Conservation (phyloP, 1,140 invertebrate species). For the Diuraphis noxia region DNA sequence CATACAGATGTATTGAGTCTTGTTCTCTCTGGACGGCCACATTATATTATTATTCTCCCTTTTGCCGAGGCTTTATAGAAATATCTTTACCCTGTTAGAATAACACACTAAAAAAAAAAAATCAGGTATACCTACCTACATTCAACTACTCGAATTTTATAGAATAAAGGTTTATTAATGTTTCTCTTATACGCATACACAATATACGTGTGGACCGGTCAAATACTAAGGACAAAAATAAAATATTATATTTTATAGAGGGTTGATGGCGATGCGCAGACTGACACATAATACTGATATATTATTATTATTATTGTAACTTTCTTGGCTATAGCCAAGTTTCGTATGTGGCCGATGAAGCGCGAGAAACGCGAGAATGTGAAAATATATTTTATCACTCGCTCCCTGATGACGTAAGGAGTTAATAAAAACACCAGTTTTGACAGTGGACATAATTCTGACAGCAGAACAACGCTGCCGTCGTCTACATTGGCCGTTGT, state of each 20-base stretch:
- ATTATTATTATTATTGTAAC: neutral
- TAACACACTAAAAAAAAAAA: slow-evolving; percentile 5
- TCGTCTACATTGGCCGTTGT: neutral
- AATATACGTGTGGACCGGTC: neutral
- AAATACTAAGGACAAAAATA: neutral
- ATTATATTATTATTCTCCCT: neutral
- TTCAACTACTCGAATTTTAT: neutral
- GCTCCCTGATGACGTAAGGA: slow-evolving; percentile 4
- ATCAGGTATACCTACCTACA: slow-evolving; percentile 33
- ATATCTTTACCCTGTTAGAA: slow-evolving; percentile 18
- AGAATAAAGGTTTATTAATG: neutral
- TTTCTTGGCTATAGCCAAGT: neutral
- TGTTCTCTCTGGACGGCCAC: slow-evolving; percentile 11
- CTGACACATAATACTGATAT: neutral
- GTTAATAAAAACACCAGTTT: slow-evolving; percentile 41
- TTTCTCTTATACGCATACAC: neutral
- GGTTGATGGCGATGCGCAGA: neutral
- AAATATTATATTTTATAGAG: neutral
- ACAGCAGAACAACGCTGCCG: neutral
- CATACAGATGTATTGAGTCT: slow-evolving; percentile 11
- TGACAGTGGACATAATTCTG: slow-evolving; percentile 8
- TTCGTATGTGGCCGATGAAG: neutral
- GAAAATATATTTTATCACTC: neutral
- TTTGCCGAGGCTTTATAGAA: neutral
- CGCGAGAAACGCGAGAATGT: neutral